A percentile compares a stretch with the other conserved stretches of the same genome.
These are phyloP conservation scores for Eumaeus atala DNA, from an alignment of 1,140 invertebrate species.

Conservation along the genomic window DNA sequence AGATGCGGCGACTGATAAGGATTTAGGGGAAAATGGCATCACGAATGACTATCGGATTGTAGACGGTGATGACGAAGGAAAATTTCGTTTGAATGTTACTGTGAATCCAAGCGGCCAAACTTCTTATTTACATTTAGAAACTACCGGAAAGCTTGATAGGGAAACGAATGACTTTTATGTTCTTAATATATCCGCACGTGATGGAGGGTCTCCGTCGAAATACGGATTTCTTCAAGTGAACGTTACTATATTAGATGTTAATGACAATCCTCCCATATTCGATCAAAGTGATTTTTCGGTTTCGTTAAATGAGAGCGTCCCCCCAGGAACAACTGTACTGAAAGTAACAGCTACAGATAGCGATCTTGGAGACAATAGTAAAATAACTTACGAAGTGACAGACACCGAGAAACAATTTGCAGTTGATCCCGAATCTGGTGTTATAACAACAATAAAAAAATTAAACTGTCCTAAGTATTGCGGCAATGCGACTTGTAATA, in stretches of 20 bases:
- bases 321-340: constrained; percentile 88
- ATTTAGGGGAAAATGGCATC: constrained; percentile 90
- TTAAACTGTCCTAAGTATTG: constrained; percentile 84
- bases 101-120: constrained; percentile 91
- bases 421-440: constrained; percentile 91
- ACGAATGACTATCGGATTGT: constrained; percentile 91
- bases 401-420: constrained; percentile 90
- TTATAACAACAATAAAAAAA: constrained; percentile 86
- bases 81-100: constrained; percentile 90
- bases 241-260: constrained; percentile 92
- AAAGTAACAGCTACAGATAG: constrained; percentile 94
- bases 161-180: constrained; percentile 88
- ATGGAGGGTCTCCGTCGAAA: constrained; percentile 86
- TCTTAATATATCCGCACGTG: constrained; percentile 91
- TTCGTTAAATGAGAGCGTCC: constrained; percentile 92
- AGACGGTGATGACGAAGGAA: constrained; percentile 89
- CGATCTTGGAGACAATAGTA: constrained; percentile 94
- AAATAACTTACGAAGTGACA: constrained; percentile 90
- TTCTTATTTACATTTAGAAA: constrained; percentile 92
- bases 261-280: constrained; percentile 96
- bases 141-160: constrained; percentile 90
- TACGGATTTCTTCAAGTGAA: constrained; percentile 92
- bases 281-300: constrained; percentile 95
- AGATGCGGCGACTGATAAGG: constrained; percentile 90
- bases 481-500: constrained; percentile 80